Evolutionary conservation across 2,797 vertebrate species (phyloP), one percentile per base, ranked within the genome.

Genomic region (Aphelocoma californica): DNA sequence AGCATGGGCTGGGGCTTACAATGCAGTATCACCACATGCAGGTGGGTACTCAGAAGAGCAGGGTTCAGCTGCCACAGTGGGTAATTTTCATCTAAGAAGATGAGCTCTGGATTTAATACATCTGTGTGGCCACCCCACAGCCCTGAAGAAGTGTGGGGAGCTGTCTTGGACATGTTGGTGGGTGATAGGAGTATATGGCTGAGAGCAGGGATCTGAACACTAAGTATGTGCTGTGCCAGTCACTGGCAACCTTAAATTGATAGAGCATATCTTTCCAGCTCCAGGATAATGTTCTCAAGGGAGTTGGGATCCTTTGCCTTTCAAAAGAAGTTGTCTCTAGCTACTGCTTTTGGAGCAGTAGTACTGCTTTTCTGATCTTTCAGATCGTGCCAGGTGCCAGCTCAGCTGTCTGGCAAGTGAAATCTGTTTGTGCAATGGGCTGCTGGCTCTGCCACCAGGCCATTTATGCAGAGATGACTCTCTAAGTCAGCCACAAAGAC

Each of bases 1-100:
- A 17, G 54, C 42, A 24, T 0, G 2, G 47, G 31, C 79, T 42
- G 48, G 58, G 44, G 29, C 51, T 86, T 86, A 40, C 2, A 1
- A 10, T 45, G 70, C 54, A 66, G 3, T 11, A 57, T 34, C 32
- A 38, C 5, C 0, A 1, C 17, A 13, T 15, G 31, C 0, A 1
- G 31, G 31, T 31, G 23, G 6, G 15, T 21, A 19, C 16, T 61
- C 25, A 26, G 57, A 51, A 79, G 24, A 31, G 54, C 32, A 25
- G 24, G 20, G 7, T 72, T 86, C 62, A 62, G 18, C 56, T 36
- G 12, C 26, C 8, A 23, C 18, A 17, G 2, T 9, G 54, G 19
- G 26, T 13, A 29, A 81, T 70, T 75, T 86, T 93, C 48, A 60
- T 34, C 36, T 45, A 42, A 73, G n/a, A 84, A 80, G 26, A n/a